These are phyloP conservation scores for Thalpophila matura DNA, from an alignment of 2,888 invertebrate genomes.

Conservation along the genomic window DNA sequence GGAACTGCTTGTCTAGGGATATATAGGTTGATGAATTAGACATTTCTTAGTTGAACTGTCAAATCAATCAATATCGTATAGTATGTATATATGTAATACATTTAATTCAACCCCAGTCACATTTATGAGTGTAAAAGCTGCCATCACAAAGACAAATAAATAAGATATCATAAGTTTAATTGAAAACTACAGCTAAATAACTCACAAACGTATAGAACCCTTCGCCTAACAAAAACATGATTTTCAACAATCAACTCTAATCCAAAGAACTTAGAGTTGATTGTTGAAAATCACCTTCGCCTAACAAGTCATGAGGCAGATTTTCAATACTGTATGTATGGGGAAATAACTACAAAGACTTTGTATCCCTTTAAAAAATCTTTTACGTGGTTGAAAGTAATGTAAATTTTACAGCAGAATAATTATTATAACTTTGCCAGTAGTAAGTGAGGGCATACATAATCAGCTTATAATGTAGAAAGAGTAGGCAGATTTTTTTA, in stretches of 20 bases:
- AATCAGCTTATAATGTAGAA: no score
- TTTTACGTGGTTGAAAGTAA: not conserved
- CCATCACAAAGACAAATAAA: slow-evolving; percentile 52
- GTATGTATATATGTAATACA: no score
- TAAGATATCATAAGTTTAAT: slow-evolving; percentile 44
- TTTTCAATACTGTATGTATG: slow-evolving; percentile 57
- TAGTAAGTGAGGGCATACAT: no score
- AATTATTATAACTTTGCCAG: no score
- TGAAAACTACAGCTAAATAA: slow-evolving; percentile 34
- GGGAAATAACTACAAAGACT: not conserved
- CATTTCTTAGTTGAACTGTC: no score
- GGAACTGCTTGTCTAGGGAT: no score
- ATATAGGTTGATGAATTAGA: not conserved
- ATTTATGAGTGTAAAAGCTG: slow-evolving; percentile 44
- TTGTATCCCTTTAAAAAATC: not conserved
- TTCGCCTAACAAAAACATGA: no score
- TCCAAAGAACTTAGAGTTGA: no score
- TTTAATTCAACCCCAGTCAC: slow-evolving; percentile 34
- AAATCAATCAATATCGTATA: not conserved
- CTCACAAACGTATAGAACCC: slow-evolving; percentile 19
- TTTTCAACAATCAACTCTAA: no score
- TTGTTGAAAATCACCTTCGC: no score
- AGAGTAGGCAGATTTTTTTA: no score
- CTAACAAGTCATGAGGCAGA: slow-evolving; percentile 57
- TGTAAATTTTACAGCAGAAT: not conserved